Base-by-base conservation (phyloP, 2,888 invertebrate species). In the Epsilonema sp. region DNA sequence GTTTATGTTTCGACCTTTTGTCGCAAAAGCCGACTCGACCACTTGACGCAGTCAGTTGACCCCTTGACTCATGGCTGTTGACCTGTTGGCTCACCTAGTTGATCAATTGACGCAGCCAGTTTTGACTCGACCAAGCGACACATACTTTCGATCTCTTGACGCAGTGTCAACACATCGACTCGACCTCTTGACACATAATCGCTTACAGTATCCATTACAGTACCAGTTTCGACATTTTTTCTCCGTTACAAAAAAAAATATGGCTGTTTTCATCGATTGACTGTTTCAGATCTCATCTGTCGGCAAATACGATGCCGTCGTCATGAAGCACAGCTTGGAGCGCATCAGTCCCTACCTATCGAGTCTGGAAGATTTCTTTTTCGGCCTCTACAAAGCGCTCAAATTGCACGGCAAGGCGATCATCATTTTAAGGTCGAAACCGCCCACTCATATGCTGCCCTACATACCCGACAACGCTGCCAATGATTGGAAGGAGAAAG, bases 271-370 rank as follows among this genome's bases (percentile, higher is more conserved):
- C 31, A 31, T 11, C 16, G 31, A 31, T 31, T n/a, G n/a, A n/a
- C n/a, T 38, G 38, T 23, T 22, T 8, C 19, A 22, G 42, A 5
- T 20, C 8, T 16, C 22, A 5, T 16, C 16, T 11, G 11, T 42
- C 5, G 21, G 22, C 11, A 44, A 44, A 39, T 38, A 45, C 45
- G 45, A 45, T 13, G 25, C 13, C 3, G n/a, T 45, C 3, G 8
- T 45, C 19, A 38, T 37, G 38, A 45, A 45, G 26, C 19, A 38
- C 23, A 42, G 24, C 13, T 20, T 46, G 5, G 46, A 46, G 26
- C 11, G 25, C 21, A 31, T 46, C 3, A 37, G 22, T 11, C 13
- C 4, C 3, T 20, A 21, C 3, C 19, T 46, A 20, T n/a, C 3
- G 42, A 44, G 21, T 11, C 19, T 46, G 36, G 45, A 45, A 21